Evolutionary conservation across 2,888 invertebrate species (phyloP), one percentile per base, ranked within the genome.

Genomic region (Drosophila pegasa): DNA sequence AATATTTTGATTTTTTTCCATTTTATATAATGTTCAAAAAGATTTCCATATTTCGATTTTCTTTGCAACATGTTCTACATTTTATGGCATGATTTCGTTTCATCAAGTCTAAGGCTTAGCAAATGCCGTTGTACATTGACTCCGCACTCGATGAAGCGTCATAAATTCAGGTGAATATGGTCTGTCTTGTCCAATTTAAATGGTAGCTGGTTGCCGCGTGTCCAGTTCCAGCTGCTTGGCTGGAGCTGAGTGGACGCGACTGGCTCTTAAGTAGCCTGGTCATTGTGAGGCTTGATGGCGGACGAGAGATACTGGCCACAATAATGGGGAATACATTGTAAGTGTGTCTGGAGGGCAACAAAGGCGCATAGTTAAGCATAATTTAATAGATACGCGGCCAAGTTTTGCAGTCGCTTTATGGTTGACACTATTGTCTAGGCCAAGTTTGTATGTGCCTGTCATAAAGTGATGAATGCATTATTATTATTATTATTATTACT

Each of bases 361-460:
- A 84, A 87, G 40, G 75, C 72, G 66, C 75, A 88, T 87, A 82
- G 88, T 87, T 88, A 87, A 87, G 88, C 78, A 77, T 87, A 87
- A 87, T 87, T 87, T 87, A 86, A 86, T 86, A 87, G 86, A 86
- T 80, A 86, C 83, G 66, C 80, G 66, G 59, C 61, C 33, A 70
- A 75, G 65, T 75, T 72, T 75, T 59, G 73, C 75, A 67, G 61
- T 76, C 70, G 69, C 78, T 83, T 80, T 86, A 86, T 86, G 72
- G 85, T 86, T 86, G 85, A 87, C 85, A 85, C 75, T 82, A 86
- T 86, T 86, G 85, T 86, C 82, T 85, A 80, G 85, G 82, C 85
- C 85, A 75, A 82, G 85, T 78, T 84, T 81, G 87, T 84, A 71
- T 75, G 81, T 70, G 78, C 64, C 85, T 87, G 87, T 82, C 85